A percentile compares a stretch with the other conserved stretches of the same genome.
phyloP scores from a whole-genome alignment of 2,113 vertebrate species.

The Vulpes ferrilata region DNA sequence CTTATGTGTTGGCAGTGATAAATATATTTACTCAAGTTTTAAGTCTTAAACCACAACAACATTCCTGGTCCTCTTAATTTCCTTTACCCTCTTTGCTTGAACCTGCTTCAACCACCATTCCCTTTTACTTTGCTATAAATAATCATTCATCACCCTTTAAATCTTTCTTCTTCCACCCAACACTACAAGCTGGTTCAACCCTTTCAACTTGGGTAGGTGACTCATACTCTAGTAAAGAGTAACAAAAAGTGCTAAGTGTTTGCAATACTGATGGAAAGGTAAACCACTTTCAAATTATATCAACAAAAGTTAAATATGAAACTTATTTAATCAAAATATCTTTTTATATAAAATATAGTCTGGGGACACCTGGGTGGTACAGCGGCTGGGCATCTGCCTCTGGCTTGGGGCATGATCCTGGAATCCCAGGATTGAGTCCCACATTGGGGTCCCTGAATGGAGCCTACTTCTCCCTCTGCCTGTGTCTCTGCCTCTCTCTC shows the following conservation, averaged over 20 bases:
- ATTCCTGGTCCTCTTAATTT: slow-evolving; percentile 14
- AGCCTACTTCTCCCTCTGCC: no score
- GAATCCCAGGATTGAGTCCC: no score
- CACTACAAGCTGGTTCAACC: background rate
- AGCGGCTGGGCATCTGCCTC: no score
- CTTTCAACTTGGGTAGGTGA: slow-evolving; percentile 44
- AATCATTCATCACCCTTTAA: slow-evolving; percentile 6
- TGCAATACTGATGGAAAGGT: slow-evolving; percentile 13
- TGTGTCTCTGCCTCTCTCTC: no score
- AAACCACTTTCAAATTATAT: slow-evolving; percentile 41
- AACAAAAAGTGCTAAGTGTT: slow-evolving; percentile 33
- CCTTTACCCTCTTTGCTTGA: slow-evolving; percentile 23
- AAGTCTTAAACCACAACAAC: background rate
- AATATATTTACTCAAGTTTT: background rate
- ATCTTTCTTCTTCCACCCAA: slow-evolving; percentile 50
- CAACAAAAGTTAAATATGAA: background rate
- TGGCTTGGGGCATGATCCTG: no score
- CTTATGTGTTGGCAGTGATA: background rate
- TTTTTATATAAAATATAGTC: slow-evolving; percentile 40
- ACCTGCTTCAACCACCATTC: background rate
- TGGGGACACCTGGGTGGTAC: no score
- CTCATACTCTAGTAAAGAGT: slow-evolving; percentile 9
- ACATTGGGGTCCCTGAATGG: no score
- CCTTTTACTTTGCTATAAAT: slow-evolving; percentile 28
- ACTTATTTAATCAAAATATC: background rate